phyloP scores from a whole-genome alignment of 2,888 invertebrate genomes.

The Caprella mutica region DNA sequence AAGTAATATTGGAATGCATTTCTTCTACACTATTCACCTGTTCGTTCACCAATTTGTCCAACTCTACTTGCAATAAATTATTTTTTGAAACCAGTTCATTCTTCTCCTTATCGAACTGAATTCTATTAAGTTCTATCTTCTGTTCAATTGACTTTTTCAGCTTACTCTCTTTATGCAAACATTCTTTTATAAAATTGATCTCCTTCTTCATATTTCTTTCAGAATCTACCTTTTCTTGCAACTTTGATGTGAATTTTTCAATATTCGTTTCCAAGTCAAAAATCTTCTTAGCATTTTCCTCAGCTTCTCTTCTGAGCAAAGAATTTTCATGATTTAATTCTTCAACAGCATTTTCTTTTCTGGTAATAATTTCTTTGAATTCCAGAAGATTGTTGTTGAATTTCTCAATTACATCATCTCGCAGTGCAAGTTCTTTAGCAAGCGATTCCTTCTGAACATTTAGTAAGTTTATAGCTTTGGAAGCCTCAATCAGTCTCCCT shows the following conservation, averaged over 20 bases:
- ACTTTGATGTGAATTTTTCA: not conserved
- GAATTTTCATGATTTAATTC: slow-evolving; percentile 6
- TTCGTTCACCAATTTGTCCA: too few species aligned
- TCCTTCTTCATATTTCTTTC: too few species aligned
- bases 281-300: not conserved
- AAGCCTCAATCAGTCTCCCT: too few species aligned
- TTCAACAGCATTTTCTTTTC: slow-evolving; percentile 25
- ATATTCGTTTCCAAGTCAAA: slow-evolving; percentile 4
- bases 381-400: too few species aligned
- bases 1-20: too few species aligned
- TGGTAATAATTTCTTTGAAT: slow-evolving; percentile 19
- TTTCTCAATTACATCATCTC: too few species aligned
- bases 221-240: not conserved
- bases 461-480: too few species aligned
- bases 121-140: not conserved
- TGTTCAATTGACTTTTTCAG: not conserved
- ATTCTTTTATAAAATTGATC: too few species aligned
- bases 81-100: not conserved
- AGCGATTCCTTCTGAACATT: too few species aligned
- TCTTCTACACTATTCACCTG: too few species aligned
- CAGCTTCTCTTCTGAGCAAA: not conserved
- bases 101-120: not conserved
- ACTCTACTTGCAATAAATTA: too few species aligned
- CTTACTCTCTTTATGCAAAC: not conserved
- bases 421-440: too few species aligned